phyloP scores from a whole-genome alignment of 37 sponge, comb jelly and placozoan genomes.

The Ianthella basta region DNA sequence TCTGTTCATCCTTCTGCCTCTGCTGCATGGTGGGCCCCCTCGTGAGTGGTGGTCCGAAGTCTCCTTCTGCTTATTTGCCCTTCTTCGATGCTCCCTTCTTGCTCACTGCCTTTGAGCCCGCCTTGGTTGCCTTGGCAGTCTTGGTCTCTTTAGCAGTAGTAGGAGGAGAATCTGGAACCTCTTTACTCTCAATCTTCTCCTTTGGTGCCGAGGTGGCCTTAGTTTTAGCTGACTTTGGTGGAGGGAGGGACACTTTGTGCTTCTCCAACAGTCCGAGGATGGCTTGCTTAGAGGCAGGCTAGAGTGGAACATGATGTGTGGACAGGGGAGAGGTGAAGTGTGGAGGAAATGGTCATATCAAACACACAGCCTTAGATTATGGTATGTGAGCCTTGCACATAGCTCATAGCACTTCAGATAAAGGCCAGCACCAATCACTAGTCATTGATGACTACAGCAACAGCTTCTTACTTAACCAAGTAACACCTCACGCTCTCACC shows the following conservation, averaged over 20 bases:
- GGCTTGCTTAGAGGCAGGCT: slow-evolving; percentile 71
- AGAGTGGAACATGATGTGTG: not conserved
- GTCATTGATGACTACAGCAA: too few relatives aligned
- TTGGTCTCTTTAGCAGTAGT: too few relatives aligned
- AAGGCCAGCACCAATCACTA: too few relatives aligned
- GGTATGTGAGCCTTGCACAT: too few relatives aligned
- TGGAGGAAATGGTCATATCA: too few relatives aligned
- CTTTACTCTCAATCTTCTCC: not conserved
- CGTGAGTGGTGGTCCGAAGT: slow-evolving; percentile 39
- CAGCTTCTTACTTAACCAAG: too few relatives aligned
- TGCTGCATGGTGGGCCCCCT: slow-evolving; percentile 52
- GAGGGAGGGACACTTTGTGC: slow-evolving; percentile 27
- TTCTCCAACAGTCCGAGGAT: slow-evolving; percentile 68
- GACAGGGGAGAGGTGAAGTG: too few relatives aligned
- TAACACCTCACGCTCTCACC: too few relatives aligned
- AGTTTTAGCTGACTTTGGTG: slow-evolving; percentile 6
- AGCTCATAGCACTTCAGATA: too few relatives aligned
- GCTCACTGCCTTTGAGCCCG: not conserved
- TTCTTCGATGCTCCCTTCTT: slow-evolving; percentile 11
- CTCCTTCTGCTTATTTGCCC: slow-evolving; percentile 10
- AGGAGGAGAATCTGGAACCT: slow-evolving; percentile 6
- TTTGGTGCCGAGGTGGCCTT: not conserved
- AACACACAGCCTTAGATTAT: too few relatives aligned
- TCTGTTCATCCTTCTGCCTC: slow-evolving; percentile 75
- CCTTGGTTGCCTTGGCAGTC: slow-evolving; percentile 18